Evolutionary conservation across 2,888 invertebrate genomes (phyloP).

Genomic region (Anthophora plumipes): DNA sequence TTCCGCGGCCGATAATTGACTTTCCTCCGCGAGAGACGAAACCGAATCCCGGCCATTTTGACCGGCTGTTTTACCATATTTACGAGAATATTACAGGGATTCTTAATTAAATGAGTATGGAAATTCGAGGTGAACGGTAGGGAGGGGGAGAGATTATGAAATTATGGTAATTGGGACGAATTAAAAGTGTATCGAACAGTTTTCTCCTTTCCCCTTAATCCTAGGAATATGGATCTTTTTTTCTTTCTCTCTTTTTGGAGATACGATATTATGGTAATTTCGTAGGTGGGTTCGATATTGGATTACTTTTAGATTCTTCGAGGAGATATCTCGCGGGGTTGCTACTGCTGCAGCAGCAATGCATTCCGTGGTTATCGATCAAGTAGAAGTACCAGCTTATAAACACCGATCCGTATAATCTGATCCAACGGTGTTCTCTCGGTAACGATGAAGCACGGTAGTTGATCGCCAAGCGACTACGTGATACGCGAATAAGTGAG

Average conservation of each 20-base stretch:
- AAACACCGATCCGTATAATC: constrained; percentile 5
- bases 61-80: background rate
- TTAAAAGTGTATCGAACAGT: too few species aligned
- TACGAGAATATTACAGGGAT: background rate
- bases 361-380: background rate
- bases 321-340: background rate
- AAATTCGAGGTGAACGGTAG: too few species aligned
- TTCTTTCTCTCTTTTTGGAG: background rate
- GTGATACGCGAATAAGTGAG: background rate
- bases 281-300: too few species aligned
- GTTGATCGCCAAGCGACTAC: background rate
- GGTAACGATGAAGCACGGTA: background rate
- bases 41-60: constrained; percentile 10
- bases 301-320: background rate
- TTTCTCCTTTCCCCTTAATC: too few species aligned
- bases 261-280: too few species aligned
- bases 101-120: too few species aligned
- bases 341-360: too few species aligned
- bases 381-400: too few species aligned
- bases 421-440: background rate
- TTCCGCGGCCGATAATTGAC: constrained; percentile 13
- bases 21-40: constrained; percentile 11
- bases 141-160: too few species aligned
- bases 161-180: too few species aligned
- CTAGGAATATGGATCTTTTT: too few species aligned